Conservation (phyloP, 2,113 vertebrate genomes). For the Ochotona princeps region DNA sequence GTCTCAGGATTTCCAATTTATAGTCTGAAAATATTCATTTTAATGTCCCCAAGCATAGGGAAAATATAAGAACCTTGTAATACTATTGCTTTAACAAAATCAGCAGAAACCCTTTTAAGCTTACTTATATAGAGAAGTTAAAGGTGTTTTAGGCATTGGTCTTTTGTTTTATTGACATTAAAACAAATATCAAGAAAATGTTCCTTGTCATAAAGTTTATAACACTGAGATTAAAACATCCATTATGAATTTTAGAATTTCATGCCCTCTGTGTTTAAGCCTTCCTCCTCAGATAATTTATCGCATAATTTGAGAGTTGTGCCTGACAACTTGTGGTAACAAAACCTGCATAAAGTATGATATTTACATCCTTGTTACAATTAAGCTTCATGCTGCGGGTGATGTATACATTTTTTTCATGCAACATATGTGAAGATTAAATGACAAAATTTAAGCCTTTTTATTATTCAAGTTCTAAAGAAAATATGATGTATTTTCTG, state of each 20-base stretch:
- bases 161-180: conserved; percentile 65
- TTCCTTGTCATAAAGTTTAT: conserved; percentile 59
- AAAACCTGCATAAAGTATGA: conserved; percentile 4
- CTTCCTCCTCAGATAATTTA: conserved; percentile 52
- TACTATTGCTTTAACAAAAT: conserved; percentile 44
- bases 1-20: conserved; percentile 72
- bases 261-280: conserved; percentile 37
- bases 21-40: conserved; percentile 72
- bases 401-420: neutral
- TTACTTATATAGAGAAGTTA: conserved; percentile 24
- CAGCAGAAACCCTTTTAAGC: conserved; percentile 42
- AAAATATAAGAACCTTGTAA: conserved; percentile 60
- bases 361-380: conserved; percentile 29
- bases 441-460: conserved; percentile 27
- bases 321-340: neutral
- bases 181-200: conserved; percentile 69
- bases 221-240: conserved; percentile 48
- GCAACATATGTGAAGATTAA: neutral
- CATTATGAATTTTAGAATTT: conserved; percentile 67
- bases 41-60: conserved; percentile 66
- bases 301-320: conserved; percentile 55
- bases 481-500: neutral
- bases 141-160: conserved; percentile 38
- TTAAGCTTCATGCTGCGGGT: conserved; percentile 24
- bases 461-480: conserved; percentile 1